Evolutionary conservation across 2,888 invertebrate genomes (phyloP).

Genomic region (Electrophaes corylata): DNA sequence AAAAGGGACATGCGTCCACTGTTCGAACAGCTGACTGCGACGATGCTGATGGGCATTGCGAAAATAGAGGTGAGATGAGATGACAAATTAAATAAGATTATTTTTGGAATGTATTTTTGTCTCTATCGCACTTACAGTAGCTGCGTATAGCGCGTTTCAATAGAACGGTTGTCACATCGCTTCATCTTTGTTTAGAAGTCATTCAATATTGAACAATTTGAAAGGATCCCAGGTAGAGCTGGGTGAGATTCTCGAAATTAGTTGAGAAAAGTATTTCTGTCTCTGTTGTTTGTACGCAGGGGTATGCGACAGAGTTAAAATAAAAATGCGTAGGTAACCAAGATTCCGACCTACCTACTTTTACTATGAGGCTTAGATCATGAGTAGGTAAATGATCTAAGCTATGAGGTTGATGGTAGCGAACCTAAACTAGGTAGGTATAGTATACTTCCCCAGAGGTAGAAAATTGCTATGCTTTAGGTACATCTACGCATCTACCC

Average conservation of each 20-base stretch:
- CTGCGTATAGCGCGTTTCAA: slow-evolving; percentile 50
- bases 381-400: background rate
- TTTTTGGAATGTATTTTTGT: slow-evolving; percentile 72
- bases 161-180: slow-evolving; percentile 64
- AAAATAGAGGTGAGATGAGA: slow-evolving; percentile 83
- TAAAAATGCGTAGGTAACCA: slow-evolving; percentile 44
- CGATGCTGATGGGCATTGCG: slow-evolving; percentile 87
- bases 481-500: no score
- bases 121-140: slow-evolving; percentile 64
- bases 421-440: no score
- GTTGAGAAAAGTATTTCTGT: slow-evolving; percentile 73
- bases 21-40: slow-evolving; percentile 86
- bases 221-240: slow-evolving; percentile 50
- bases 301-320: slow-evolving; percentile 48
- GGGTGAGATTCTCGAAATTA: slow-evolving; percentile 64
- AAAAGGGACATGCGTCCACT: slow-evolving; percentile 87
- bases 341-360: slow-evolving; percentile 38
- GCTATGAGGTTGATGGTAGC: no score
- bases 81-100: slow-evolving; percentile 63
- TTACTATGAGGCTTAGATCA: no score
- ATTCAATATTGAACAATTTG: slow-evolving; percentile 60
- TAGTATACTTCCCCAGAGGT: no score
- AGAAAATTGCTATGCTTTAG: no score
- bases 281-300: slow-evolving; percentile 57
- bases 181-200: slow-evolving; percentile 80